These are phyloP conservation scores for Centropyge bicolor DNA, from an alignment of 2,797 vertebrate genomes.

Conservation along the genomic window DNA sequence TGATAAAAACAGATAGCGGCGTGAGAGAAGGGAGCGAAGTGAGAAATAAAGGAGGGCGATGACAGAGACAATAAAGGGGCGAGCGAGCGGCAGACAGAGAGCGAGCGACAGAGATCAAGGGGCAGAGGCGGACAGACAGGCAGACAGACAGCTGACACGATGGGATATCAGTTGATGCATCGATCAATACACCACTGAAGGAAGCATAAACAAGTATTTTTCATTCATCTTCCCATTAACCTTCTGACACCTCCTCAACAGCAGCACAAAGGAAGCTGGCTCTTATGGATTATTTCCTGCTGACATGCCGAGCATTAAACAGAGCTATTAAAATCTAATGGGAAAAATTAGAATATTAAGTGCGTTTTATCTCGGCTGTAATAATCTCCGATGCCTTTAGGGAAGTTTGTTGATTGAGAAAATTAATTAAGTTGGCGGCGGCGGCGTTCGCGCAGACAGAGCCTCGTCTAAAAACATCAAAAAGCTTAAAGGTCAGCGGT, in stretches of 20 bases:
- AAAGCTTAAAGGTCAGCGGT: slow-evolving; percentile 43
- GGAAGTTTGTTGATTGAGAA: slow-evolving; percentile 55
- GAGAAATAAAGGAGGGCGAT: slow-evolving; percentile 65
- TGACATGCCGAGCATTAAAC: slow-evolving; percentile 17
- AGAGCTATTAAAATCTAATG: slow-evolving; percentile 41
- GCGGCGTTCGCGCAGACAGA: slow-evolving; percentile 2
- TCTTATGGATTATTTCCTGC: slow-evolving; percentile 20
- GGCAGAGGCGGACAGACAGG: slow-evolving; percentile 31
- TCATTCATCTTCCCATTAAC: slow-evolving; percentile 47
- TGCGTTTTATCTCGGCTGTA: slow-evolving; percentile 39
- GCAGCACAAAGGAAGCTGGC: slow-evolving; percentile 25
- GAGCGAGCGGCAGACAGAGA: slow-evolving; percentile 47
- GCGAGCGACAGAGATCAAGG: slow-evolving; percentile 44
- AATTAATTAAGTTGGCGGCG: slow-evolving; percentile 49
- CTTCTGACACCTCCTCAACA: slow-evolving; percentile 26
- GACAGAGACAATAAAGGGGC: slow-evolving; percentile 63
- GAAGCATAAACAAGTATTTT: slow-evolving; percentile 36
- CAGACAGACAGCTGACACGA: slow-evolving; percentile 38
- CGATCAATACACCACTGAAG: slow-evolving; percentile 56
- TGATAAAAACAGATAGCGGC: slow-evolving; percentile 68
- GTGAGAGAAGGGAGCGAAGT: slow-evolving; percentile 64
- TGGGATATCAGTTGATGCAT: slow-evolving; percentile 36
- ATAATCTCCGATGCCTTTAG: slow-evolving; percentile 25
- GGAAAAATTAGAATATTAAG: slow-evolving; percentile 45
- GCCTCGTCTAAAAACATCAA: slow-evolving; percentile 1